Evolutionary conservation across 2,888 invertebrate genomes (phyloP), one percentile per base, ranked within the genome.

Genomic region (Glyphotaelius pellucidus): DNA sequence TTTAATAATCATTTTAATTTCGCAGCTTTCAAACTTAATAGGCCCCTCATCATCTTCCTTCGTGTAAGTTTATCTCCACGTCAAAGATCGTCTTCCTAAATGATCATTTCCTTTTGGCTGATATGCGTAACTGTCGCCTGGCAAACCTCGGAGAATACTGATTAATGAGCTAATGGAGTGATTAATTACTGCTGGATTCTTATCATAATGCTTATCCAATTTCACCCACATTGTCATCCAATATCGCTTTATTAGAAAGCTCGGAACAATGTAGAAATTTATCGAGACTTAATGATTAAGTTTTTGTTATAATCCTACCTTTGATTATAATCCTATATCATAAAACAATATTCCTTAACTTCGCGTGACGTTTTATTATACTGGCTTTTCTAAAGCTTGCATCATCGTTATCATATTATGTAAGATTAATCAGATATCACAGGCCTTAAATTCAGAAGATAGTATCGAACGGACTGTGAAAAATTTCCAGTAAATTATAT

Each of bases 151-250:
- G 42, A 42, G n/a, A 86, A n/a, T 86, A 15, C 42, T 15, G 67
- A n/a, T 67, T 67, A 67, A 67, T 86, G 86, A n/a, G 38, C 42
- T 86, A 12, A 85, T 86, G 42, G 42, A 42, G 42, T 86, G 86
- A 86, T 86, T 86, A 86, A 86, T 86, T 86, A 86, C 86, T 30
- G 42, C 42, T 38, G 86, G 42, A 86, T 42, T 86, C 86, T 86
- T 86, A 86, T 86, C 86, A 86, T 86, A 42, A 35, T 38, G 85
- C 15, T 19, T 85, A 85, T 86, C 86, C 30, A 42, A 67, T 67
- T 67, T 67, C 32, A 81, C 32, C 81, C 31, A 67, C 67, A 67
- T 67, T 67, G 67, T 67, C 67, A 67, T 67, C 67, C 67, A 25
- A 67, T 67, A 67, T n/a, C 67, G 9, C 67, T 67, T 25, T 67